Base-by-base conservation (phyloP, 2,888 invertebrate species). In the Dorcus parallelipipedus region DNA sequence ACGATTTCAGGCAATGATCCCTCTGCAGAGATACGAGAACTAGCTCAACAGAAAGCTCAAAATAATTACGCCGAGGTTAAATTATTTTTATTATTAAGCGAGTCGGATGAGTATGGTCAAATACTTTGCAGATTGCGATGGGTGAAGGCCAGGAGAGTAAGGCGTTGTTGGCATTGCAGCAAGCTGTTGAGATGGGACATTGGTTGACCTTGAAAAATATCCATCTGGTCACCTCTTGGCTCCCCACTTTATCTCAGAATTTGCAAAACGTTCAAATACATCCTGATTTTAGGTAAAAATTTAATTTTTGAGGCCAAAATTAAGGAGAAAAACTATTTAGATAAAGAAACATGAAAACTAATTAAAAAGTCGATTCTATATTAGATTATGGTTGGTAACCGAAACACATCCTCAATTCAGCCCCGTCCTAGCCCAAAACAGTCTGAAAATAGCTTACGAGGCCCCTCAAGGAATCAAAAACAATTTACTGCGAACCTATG, bases 1-100 rank as follows among this genome's bases (percentile, higher is more conserved):
- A 88, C 92, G 42, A 89, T 93, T 53, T 87, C 94, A 23, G 97
- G 97, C 33, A 89, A 91, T 40, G 97, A 98, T 82, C 97, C 96
- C 17, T 90, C 95, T 0, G 84, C 86, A 20, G 94, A 95, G 75
- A 81, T 95, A 8, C 81, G 84, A 58, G 85, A 87, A 49, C 76
- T 91, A 42, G 90, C 90, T 0, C 71, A 78, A 9, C 81, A 77
- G 58, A 75, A 73, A 54, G 78, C 78, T 10, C 60, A 78, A 73
- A 70, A 82, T 74, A 71, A 82, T 77, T 78, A 87, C 79, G 71
- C 79, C 75, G 88, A 89, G 78, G 84, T 86, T 71, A 64, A 33
- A 33, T 5, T 33, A 33, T 33, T 33, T 4, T 33, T 33, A 33
- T 26, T 5, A 1, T 5, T 47, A 20, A 20, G 20, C 9, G n/a